Percentiles rank a stretch among this genome's conserved stretches.
phyloP scores from a whole-genome alignment of 1,140 invertebrate species.

The Drosophila orosa region DNA sequence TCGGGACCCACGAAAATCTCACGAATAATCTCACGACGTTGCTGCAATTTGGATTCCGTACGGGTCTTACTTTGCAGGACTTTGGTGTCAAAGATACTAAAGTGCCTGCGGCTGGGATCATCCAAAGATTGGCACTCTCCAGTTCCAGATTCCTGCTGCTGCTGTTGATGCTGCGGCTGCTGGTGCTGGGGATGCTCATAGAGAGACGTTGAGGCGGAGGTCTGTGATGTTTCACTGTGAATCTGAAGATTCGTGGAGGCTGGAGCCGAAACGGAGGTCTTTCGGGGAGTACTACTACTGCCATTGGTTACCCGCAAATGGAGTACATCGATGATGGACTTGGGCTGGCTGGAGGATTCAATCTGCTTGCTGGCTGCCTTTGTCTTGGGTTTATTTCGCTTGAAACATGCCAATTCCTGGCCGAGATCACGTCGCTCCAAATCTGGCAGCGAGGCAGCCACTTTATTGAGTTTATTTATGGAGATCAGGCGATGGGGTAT shows the following conservation, averaged over 20 bases:
- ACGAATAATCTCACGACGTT: conserved; percentile 90
- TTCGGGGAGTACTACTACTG: conserved; percentile 52
- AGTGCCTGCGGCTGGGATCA: conserved; percentile 85
- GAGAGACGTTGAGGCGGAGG: conserved; percentile 76
- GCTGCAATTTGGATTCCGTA: conserved; percentile 90
- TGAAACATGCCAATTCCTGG: conserved; percentile 61
- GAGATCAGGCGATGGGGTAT: conserved; percentile 91
- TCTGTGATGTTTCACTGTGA: conserved; percentile 73
- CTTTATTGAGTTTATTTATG: conserved; percentile 87
- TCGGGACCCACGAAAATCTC: conserved; percentile 90
- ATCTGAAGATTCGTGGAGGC: conserved; percentile 80
- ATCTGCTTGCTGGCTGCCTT: conserved; percentile 45
- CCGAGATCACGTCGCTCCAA: conserved; percentile 85
- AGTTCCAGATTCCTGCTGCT: conserved; percentile 6
- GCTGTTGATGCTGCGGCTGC: conserved; percentile 38
- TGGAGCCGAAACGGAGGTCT: conserved; percentile 59
- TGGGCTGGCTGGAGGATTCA: conserved; percentile 44
- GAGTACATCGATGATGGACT: conserved; percentile 81
- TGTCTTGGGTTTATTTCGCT: conserved; percentile 39
- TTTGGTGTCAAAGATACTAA: conserved; percentile 88
- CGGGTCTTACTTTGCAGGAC: conserved; percentile 90
- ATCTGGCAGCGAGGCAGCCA: conserved; percentile 91
- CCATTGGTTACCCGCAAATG: conserved; percentile 74
- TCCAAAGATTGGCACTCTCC: conserved; percentile 80
- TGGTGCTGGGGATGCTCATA: conserved; percentile 84